Base-by-base conservation (phyloP, 1,140 invertebrate species). In the Charaxes varanes region DNA sequence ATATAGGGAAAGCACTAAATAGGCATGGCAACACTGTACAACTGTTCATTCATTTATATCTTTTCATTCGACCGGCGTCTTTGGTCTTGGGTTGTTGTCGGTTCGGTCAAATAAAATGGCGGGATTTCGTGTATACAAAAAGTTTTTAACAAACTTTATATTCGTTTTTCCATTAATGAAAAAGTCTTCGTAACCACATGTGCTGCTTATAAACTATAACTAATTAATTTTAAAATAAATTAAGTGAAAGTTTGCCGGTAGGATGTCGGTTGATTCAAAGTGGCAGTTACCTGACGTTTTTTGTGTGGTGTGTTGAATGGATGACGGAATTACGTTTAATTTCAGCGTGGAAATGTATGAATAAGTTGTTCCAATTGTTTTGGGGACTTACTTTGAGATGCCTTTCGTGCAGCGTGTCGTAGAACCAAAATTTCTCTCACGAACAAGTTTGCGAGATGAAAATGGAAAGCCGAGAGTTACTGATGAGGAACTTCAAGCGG, bases 351-450 rank as follows among this genome's bases (percentile, higher is more conserved):
- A 64, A 57, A 78, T 80, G 78, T 69, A 62, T 67, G 70, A 70
- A 53, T 80, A 70, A 78, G 64, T 68, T 62, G 41, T 58, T 49
- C 45, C 41, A 52, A 34, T 53, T 45, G 53, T 63, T 52, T 62
- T 58, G 49, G 55, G 50, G 54, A 70, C 60, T 52, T 47, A 35
- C 61, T 47, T 62, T 71, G 68, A 71, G 68, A 92, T 92, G 91
- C 91, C 91, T 63, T 92, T 92, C 85, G 86, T 92, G 56, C 88
- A 91, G 62, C 87, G 90, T 40, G 85, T 88, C 31, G 87, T 92
- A 56, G 86, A 90, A 59, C 91, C 91, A 22, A 88, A 88, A 56
- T 88, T 84, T 84, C 73, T 92, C 61, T 90, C 90, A 49, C 85
- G 89, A 58, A 87, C 87, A 49, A 82, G 85, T 73, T 72, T 90